Evolutionary conservation across 1,140 invertebrate species (phyloP).

Genomic region (Luehdorfia chinensis): DNA sequence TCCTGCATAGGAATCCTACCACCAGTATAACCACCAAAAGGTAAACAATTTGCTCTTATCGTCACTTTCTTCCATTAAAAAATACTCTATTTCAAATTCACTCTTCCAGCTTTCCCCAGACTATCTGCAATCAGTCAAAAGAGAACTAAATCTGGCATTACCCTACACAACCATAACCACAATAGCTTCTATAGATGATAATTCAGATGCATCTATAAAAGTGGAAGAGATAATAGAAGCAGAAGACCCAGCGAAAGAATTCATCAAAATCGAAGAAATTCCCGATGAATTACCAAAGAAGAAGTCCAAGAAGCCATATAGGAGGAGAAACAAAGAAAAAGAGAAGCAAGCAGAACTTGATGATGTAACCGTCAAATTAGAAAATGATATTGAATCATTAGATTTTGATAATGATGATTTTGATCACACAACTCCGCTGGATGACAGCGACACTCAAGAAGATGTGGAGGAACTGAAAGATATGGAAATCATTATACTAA

Average conservation of each 20-base stretch:
- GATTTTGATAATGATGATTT: slow-evolving; percentile 1
- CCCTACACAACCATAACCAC: neutral
- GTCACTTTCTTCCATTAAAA: too few species aligned
- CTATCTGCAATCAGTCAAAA: slow-evolving; percentile 1
- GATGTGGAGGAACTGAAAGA: slow-evolving; percentile 17
- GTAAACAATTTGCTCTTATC: too few species aligned
- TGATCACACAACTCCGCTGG: neutral
- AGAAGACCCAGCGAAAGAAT: neutral
- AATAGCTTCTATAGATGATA: neutral
- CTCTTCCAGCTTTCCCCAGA: neutral
- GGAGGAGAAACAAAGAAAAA: neutral
- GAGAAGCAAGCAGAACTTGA: neutral
- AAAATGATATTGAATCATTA: neutral
- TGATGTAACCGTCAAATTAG: neutral
- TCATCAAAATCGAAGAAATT: neutral
- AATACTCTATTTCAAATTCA: too few species aligned
- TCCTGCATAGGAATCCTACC: too few species aligned
- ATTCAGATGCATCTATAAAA: neutral
- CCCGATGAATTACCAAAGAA: neutral
- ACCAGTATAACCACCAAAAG: too few species aligned
- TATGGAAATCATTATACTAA: slow-evolving; percentile 21
- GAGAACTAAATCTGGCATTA: neutral
- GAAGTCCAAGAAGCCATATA: neutral
- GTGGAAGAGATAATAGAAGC: neutral
- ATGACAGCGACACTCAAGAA: neutral